These are phyloP conservation scores for Calliscelio sp. DNA, from an alignment of 2,888 invertebrate species.

Conservation along the genomic window DNA sequence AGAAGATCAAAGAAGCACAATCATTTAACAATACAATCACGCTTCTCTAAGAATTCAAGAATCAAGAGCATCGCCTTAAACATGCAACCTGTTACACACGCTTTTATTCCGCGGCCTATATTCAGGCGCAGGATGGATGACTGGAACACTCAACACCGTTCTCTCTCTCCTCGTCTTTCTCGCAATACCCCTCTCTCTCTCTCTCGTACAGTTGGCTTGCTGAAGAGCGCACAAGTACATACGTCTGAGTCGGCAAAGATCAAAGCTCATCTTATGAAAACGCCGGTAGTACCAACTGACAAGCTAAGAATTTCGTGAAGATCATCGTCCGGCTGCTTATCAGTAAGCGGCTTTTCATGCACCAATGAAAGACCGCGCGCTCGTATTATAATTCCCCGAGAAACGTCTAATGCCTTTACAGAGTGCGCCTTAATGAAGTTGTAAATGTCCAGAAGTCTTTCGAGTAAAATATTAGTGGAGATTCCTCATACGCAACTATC, in stretches of 20 bases:
- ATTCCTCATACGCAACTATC: conserved; percentile 42
- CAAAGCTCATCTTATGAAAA: conserved; percentile 82
- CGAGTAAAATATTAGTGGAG: conserved; percentile 57
- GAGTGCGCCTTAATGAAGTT: conserved; percentile 65
- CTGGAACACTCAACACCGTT: conserved; percentile 54
- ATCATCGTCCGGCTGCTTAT: conserved; percentile 84
- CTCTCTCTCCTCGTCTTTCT: conserved; percentile 51
- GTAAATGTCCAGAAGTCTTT: conserved; percentile 62
- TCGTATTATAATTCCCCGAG: conserved; percentile 52
- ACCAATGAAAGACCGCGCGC: conserved; percentile 66
- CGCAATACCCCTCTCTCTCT: conserved; percentile 39
- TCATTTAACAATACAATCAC: no score
- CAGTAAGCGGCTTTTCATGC: conserved; percentile 79
- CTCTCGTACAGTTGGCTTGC: conserved; percentile 74
- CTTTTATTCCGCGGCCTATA: no score
- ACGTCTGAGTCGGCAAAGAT: conserved; percentile 83
- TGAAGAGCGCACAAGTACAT: conserved; percentile 80
- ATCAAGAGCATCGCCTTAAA: no score
- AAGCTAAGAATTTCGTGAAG: conserved; percentile 84
- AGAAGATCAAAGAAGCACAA: no score
- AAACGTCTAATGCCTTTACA: conserved; percentile 65
- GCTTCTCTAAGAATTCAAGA: no score
- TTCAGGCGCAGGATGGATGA: no score
- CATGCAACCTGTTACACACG: no score
- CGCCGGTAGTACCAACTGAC: conserved; percentile 85